Evolutionary conservation across 2,888 invertebrate species (phyloP), one percentile per base, ranked within the genome.

Genomic region (Latrodectus hesperus): DNA sequence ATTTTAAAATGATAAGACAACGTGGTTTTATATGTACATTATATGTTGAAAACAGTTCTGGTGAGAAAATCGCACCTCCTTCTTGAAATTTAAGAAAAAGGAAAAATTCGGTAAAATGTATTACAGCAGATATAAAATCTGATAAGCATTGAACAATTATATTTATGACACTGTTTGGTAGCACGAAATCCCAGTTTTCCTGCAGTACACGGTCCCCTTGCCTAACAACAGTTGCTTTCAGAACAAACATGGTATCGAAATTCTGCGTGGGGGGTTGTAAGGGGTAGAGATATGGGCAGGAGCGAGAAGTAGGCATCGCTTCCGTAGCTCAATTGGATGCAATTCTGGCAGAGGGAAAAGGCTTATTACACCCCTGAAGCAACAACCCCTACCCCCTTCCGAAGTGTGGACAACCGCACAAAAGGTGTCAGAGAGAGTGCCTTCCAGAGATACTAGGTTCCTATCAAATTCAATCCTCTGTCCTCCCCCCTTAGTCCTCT

Each of bases 391-490:
- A 17, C 26, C 71, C 76, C 77, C 81, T 72, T 77, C 67, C 81
- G 71, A 53, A 71, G 86, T 87, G 86, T 81, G 86, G 86, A 87
- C 86, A 87, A 87, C 86, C 86, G 52, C 86, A 87, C 86, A 87
- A 87, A 87, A 87, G 86, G 86, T 87, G 81, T 81, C 86, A 81
- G 72, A 38, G 76, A 65, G 70, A 68, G 86, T 87, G 86, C 86
- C 76, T 55, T 53, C 72, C 76, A 51, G 76, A 77, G 86, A 87
- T 87, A 87, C 55, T 75, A 72, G 60, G 60, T 77, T 71, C 86
- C 86, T 81, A 65, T 81, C 81, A 64, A 81, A 81, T 82, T 87
- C 86, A 81, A 87, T 77, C 85, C 38, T 38, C 38, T 38, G 38
- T 38, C 38, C 38, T 38, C 38, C 80, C 38, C 64, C 80, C 64